These are phyloP conservation scores for Narcine bancroftii DNA, from an alignment of 2,113 vertebrate species.

Conservation along the genomic window DNA sequence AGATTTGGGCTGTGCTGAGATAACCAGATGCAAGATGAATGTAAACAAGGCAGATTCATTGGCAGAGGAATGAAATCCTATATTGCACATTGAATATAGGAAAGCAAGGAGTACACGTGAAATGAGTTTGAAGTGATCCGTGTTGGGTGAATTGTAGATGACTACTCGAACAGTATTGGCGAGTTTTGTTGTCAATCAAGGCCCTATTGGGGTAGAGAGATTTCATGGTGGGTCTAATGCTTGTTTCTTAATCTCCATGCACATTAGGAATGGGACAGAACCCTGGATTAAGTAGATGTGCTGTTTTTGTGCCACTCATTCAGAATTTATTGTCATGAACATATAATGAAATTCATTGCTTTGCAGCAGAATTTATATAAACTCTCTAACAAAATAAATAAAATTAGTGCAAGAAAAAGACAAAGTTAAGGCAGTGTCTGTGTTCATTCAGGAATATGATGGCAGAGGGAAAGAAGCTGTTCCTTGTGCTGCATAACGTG, in stretches of 20 bases:
- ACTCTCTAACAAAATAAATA: too few relatives aligned
- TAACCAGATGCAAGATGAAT: too few relatives aligned
- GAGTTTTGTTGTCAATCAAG: background rate
- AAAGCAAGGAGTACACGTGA: background rate
- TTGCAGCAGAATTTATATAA: too few relatives aligned
- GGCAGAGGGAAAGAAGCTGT: too few relatives aligned
- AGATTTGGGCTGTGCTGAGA: too few relatives aligned
- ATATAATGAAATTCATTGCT: too few relatives aligned
- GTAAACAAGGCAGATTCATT: too few relatives aligned
- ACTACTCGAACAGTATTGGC: background rate
- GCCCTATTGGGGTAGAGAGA: background rate
- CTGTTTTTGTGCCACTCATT: background rate
- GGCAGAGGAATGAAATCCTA: background rate
- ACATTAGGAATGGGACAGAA: background rate
- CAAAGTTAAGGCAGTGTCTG: too few relatives aligned
- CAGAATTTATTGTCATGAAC: too few relatives aligned
- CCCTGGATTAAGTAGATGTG: background rate
- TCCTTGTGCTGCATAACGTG: too few relatives aligned
- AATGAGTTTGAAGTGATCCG: background rate
- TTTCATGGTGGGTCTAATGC: background rate
- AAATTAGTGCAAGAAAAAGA: too few relatives aligned
- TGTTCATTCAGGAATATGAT: too few relatives aligned
- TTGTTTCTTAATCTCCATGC: background rate
- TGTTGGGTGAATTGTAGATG: background rate
- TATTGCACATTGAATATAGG: background rate